Conservation (phyloP, 2,888 invertebrate genomes). For the Sphecodes monilicornis region DNA sequence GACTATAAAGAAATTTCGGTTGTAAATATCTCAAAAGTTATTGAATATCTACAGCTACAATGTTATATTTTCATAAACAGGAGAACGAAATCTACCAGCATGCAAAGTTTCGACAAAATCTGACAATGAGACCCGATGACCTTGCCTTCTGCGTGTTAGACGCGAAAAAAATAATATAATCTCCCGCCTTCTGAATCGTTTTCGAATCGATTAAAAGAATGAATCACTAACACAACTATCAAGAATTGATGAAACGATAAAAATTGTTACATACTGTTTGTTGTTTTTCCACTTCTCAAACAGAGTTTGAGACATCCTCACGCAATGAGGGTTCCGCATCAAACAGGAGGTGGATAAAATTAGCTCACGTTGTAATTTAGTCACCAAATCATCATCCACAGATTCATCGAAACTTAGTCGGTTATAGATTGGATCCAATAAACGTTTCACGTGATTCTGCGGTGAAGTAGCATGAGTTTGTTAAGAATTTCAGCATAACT, state of each 20-base stretch:
- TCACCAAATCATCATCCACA: conserved; percentile 54
- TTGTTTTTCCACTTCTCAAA: conserved; percentile 74
- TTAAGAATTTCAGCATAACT: background rate
- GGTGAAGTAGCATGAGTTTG: background rate
- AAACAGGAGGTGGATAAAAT: conserved; percentile 73
- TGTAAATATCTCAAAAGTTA: too few species aligned
- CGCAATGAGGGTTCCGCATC: conserved; percentile 68
- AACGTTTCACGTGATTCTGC: conserved; percentile 35
- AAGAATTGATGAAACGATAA: background rate
- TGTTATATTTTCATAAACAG: too few species aligned
- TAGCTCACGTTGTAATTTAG: conserved; percentile 70
- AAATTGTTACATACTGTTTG: conserved; percentile 55
- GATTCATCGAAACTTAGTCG: conserved; percentile 71
- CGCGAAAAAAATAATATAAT: background rate
- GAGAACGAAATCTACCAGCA: too few species aligned
- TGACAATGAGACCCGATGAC: too few species aligned
- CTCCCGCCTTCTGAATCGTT: too few species aligned
- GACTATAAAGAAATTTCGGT: too few species aligned
- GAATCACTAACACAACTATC: background rate
- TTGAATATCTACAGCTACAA: too few species aligned
- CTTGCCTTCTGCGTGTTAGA: too few species aligned
- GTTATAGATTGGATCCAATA: conserved; percentile 57
- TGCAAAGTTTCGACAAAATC: too few species aligned
- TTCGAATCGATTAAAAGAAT: background rate
- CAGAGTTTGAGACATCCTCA: conserved; percentile 61